Conservation (phyloP, 2,113 vertebrate species). For the Zingel zingel region DNA sequence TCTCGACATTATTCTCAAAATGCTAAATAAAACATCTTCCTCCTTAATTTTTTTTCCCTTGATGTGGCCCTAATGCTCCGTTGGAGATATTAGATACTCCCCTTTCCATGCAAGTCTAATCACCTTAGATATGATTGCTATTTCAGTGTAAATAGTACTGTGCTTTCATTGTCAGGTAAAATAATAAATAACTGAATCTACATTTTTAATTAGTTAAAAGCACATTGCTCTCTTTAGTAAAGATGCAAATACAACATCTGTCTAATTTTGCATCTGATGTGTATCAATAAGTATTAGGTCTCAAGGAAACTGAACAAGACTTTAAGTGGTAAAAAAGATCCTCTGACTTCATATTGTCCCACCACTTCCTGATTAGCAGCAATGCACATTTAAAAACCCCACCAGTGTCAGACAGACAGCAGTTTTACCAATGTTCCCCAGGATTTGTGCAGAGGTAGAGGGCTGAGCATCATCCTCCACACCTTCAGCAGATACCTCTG, state of each 20-base stretch:
- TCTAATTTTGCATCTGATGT: not conserved
- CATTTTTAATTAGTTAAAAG: no score
- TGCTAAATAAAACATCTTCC: no score
- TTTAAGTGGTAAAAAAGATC: not conserved
- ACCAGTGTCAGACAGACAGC: not conserved
- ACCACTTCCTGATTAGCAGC: not conserved
- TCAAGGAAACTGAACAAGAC: not conserved
- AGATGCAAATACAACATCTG: not conserved
- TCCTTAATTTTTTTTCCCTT: no score
- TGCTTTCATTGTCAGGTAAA: no score
- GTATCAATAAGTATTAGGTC: not conserved
- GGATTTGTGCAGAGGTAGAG: slow-evolving; percentile 55
- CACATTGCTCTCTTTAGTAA: no score
- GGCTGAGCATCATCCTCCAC: slow-evolving; percentile 50
- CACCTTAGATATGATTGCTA: no score
- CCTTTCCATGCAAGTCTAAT: no score
- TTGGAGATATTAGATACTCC: no score
- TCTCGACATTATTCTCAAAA: no score
- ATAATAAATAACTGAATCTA: no score
- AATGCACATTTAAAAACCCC: not conserved
- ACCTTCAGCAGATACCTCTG: not conserved
- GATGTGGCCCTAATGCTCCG: no score
- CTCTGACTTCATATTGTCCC: not conserved
- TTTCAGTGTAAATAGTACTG: no score
- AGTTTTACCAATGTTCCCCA: slow-evolving; percentile 51